Conservation (phyloP, 1,140 invertebrate genomes). For the Neuroterus valhalla region DNA sequence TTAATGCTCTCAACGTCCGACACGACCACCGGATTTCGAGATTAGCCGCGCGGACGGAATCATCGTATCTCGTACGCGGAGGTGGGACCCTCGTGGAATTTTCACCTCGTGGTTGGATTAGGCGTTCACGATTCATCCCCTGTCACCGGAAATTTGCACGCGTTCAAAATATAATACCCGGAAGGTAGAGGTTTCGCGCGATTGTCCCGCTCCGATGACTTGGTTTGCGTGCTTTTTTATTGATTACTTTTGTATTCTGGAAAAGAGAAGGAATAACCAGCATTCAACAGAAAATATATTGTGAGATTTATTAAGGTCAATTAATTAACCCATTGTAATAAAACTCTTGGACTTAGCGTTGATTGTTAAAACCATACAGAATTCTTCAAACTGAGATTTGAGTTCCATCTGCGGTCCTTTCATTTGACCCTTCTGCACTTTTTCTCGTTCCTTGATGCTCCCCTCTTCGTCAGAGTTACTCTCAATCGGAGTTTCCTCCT, state of each 20-base stretch:
- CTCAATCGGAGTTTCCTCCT: constrained; percentile 52
- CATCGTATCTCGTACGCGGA: constrained; percentile 48
- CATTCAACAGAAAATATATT: no score
- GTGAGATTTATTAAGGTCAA: no score
- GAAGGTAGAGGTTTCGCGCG: constrained; percentile 49
- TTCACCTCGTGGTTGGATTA: constrained; percentile 60
- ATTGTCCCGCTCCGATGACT: constrained; percentile 53
- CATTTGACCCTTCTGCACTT: background rate
- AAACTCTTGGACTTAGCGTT: background rate
- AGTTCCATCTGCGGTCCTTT: background rate
- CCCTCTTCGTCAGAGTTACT: constrained; percentile 31
- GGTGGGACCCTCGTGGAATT: constrained; percentile 56
- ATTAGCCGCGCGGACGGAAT: constrained; percentile 53
- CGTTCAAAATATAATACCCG: constrained; percentile 51
- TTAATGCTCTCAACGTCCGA: constrained; percentile 55
- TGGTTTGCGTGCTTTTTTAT: constrained; percentile 49
- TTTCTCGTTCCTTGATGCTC: constrained; percentile 31
- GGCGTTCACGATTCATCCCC: constrained; percentile 56
- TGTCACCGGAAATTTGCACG: constrained; percentile 51
- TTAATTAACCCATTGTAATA: no score
- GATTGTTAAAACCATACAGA: background rate
- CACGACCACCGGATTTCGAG: constrained; percentile 53
- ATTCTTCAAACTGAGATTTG: constrained; percentile 34
- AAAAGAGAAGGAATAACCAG: background rate
- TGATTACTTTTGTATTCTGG: constrained; percentile 54